A percentile compares a stretch with the other conserved stretches of the same genome.
Conservation (phyloP, 1,140 invertebrate genomes). For the Hypothenemus hampei region DNA sequence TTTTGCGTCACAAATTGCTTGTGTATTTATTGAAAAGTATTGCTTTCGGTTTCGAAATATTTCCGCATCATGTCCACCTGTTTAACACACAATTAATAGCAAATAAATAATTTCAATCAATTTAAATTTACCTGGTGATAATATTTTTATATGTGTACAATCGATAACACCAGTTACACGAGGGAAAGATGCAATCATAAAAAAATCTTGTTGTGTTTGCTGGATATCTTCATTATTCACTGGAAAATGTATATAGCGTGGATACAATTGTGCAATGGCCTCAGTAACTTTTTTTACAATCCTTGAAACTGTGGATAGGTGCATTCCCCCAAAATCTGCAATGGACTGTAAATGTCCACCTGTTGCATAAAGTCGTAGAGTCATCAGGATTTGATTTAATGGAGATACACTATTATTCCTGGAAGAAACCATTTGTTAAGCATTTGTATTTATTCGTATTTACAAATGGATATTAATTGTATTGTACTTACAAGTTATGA, state of each 20-base stretch:
- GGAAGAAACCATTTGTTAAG: too few relatives aligned
- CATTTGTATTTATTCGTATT: too few relatives aligned
- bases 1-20: constrained; percentile 31
- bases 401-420: too few relatives aligned
- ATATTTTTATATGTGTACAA: constrained; percentile 12
- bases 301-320: background rate
- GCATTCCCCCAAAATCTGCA: background rate
- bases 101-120: too few relatives aligned
- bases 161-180: background rate
- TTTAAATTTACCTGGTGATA: too few relatives aligned
- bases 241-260: background rate
- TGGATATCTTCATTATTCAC: too few relatives aligned
- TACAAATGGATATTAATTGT: too few relatives aligned
- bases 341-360: background rate
- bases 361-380: background rate
- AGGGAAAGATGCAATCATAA: background rate
- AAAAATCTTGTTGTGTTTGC: too few relatives aligned
- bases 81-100: too few relatives aligned
- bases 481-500: too few relatives aligned
- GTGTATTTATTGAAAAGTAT: too few relatives aligned
- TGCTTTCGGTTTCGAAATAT: too few relatives aligned
- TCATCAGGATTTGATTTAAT: background rate
- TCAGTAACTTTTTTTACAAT: background rate
- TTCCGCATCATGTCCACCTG: constrained; percentile 33
- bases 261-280: background rate